Evolutionary conservation across 2,797 vertebrate species (phyloP).

Genomic region (Eulemur rubriventer): DNA sequence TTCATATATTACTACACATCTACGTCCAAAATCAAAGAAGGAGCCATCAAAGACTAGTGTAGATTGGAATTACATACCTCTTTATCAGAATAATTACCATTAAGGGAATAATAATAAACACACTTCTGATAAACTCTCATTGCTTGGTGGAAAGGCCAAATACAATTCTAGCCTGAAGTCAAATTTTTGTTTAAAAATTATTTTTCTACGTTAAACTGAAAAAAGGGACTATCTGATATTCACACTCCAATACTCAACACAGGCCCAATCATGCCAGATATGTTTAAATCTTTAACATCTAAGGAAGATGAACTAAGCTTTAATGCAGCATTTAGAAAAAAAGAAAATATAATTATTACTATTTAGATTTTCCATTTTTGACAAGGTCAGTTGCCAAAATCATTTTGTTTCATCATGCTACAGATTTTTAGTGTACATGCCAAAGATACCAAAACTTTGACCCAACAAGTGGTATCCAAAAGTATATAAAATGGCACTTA

Average conservation of each 20-base stretch:
- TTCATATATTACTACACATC: background rate
- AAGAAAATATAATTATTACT: constrained; percentile 29
- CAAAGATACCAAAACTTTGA: constrained; percentile 13
- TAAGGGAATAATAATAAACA: constrained; percentile 29
- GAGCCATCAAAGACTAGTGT: background rate
- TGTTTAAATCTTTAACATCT: background rate
- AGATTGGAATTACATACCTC: background rate
- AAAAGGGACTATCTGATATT: background rate
- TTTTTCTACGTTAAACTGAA: constrained; percentile 37
- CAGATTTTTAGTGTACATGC: background rate
- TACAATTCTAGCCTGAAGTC: constrained; percentile 28
- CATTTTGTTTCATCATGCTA: background rate
- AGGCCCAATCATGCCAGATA: background rate
- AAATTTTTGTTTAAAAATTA: constrained; percentile 50
- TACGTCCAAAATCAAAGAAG: constrained; percentile 40
- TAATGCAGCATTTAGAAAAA: background rate
- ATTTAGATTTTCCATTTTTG: constrained; percentile 21
- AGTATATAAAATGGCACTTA: constrained; percentile 23
- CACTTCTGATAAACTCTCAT: background rate
- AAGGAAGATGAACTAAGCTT: background rate
- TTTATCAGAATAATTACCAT: constrained; percentile 22
- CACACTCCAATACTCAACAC: background rate
- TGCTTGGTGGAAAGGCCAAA: constrained; percentile 18
- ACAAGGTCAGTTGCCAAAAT: constrained; percentile 26
- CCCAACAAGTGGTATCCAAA: constrained; percentile 25